Percentiles rank a stretch among this genome's conserved stretches.
phyloP scores from a whole-genome alignment of 2,888 invertebrate species.

The Morpho deidamia region DNA sequence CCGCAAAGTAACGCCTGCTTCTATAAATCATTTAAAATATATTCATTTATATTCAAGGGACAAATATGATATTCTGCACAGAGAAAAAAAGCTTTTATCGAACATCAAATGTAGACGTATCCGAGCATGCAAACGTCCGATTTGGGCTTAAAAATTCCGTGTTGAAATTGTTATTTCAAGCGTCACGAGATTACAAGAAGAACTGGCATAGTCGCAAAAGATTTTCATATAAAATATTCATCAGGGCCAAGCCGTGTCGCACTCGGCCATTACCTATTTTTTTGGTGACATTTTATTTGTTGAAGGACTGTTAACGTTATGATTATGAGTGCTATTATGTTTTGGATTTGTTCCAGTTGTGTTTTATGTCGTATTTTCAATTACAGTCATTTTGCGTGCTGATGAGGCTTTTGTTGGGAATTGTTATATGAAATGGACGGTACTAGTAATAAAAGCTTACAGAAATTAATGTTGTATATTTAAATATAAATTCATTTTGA shows the following conservation, averaged over 20 bases:
- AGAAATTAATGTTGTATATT: too few relatives aligned
- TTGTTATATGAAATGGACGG: conserved; percentile 26
- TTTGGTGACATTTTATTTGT: conserved; percentile 34
- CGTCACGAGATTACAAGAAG: conserved; percentile 31
- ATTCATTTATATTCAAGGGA: conserved; percentile 6
- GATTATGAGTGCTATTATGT: conserved; percentile 26
- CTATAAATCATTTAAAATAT: too few relatives aligned
- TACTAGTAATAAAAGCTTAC: neutral
- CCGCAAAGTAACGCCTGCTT: too few relatives aligned
- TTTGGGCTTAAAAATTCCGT: conserved; percentile 36
- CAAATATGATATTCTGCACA: conserved; percentile 9
- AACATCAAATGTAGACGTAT: conserved; percentile 10
- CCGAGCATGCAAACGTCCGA: conserved; percentile 10
- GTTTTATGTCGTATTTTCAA: conserved; percentile 36
- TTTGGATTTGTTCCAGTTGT: conserved; percentile 37
- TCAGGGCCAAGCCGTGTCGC: conserved; percentile 38
- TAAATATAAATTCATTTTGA: too few relatives aligned
- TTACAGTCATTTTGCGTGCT: conserved; percentile 37
- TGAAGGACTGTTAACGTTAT: conserved; percentile 20
- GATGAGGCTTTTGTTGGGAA: conserved; percentile 31
- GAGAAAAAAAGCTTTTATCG: conserved; percentile 9
- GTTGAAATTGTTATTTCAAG: conserved; percentile 49
- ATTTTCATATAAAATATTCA: conserved; percentile 56
- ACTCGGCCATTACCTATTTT: conserved; percentile 36
- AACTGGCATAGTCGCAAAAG: conserved; percentile 32